A percentile compares a stretch with the other conserved stretches of the same genome.
Conservation (phyloP, 1,140 invertebrate genomes). For the Centruroides vittatus region DNA sequence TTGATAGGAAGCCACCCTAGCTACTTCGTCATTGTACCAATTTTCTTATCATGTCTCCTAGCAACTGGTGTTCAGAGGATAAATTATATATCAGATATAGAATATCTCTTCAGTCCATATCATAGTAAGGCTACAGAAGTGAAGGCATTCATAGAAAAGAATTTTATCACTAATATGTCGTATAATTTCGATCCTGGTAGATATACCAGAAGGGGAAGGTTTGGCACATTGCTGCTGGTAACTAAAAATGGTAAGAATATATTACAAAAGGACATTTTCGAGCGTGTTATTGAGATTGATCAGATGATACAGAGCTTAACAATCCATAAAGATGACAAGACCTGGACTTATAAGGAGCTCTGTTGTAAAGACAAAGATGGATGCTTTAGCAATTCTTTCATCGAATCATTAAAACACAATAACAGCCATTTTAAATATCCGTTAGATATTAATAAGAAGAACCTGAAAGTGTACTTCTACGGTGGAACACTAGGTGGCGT, state of each 20-base stretch:
- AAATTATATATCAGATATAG: conserved; percentile 75
- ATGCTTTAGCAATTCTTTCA: conserved; percentile 69
- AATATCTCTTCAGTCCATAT: conserved; percentile 80
- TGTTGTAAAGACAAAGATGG: conserved; percentile 66
- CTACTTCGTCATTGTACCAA: conserved; percentile 72
- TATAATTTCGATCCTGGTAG: conserved; percentile 16
- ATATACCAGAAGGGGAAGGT: conserved; percentile 72
- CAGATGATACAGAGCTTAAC: conserved; percentile 57
- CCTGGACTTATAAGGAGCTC: conserved; percentile 46
- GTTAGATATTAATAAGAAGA: conserved; percentile 69
- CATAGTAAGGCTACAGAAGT: conserved; percentile 56
- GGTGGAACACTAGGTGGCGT: conserved; percentile 73
- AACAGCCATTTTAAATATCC: conserved; percentile 74
- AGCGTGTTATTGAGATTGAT: conserved; percentile 57
- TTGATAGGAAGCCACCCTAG: conserved; percentile 62
- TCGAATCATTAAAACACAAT: conserved; percentile 61
- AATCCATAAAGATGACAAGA: conserved; percentile 25
- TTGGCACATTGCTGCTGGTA: conserved; percentile 65
- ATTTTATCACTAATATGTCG: conserved; percentile 16
- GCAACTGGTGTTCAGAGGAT: conserved; percentile 73
- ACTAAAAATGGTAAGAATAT: conserved; percentile 63
- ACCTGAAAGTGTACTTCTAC: conserved; percentile 65
- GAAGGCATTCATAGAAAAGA: conserved; percentile 52
- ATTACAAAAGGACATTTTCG: conserved; percentile 55
- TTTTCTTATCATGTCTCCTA: conserved; percentile 60